Conservation (phyloP, 2,888 invertebrate genomes). For the Cyclophora punctaria region DNA sequence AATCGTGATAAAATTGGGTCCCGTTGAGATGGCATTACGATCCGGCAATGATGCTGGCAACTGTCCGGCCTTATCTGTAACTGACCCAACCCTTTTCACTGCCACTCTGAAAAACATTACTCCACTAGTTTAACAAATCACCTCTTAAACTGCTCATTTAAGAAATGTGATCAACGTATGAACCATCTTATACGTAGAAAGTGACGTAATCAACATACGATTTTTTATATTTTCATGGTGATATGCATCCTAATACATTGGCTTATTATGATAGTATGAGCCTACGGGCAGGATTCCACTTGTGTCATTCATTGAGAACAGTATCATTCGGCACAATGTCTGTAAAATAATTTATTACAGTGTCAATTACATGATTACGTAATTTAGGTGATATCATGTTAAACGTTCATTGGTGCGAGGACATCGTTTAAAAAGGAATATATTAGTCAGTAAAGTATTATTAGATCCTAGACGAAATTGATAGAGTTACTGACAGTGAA, state of each 20-base stretch:
- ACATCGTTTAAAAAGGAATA: no score
- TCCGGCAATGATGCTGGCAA: conserved; percentile 59
- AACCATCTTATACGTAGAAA: no score
- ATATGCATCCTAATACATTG: no score
- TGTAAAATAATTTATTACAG: conserved; percentile 34
- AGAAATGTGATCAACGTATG: no score
- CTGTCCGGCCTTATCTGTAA: conserved; percentile 60
- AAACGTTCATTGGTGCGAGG: conserved; percentile 11
- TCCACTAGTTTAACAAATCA: conserved; percentile 31
- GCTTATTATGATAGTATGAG: no score
- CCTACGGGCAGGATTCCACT: no score
- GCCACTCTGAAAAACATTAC: conserved; percentile 37
- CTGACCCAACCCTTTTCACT: conserved; percentile 67
- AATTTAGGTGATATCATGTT: conserved; percentile 20
- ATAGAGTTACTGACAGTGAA: conserved; percentile 16
- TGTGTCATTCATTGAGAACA: no score
- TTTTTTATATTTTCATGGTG: no score
- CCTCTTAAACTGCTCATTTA: conserved; percentile 17
- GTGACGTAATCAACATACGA: no score
- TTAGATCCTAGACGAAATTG: conserved; percentile 6
- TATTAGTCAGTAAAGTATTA: no score
- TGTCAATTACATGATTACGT: conserved; percentile 31
- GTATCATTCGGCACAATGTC: no score
- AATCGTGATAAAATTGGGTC: conserved; percentile 52
- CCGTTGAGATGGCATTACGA: conserved; percentile 50